Evolutionary conservation across 2,113 vertebrate genomes (phyloP).

Genomic region (Stigmatopora argus): DNA sequence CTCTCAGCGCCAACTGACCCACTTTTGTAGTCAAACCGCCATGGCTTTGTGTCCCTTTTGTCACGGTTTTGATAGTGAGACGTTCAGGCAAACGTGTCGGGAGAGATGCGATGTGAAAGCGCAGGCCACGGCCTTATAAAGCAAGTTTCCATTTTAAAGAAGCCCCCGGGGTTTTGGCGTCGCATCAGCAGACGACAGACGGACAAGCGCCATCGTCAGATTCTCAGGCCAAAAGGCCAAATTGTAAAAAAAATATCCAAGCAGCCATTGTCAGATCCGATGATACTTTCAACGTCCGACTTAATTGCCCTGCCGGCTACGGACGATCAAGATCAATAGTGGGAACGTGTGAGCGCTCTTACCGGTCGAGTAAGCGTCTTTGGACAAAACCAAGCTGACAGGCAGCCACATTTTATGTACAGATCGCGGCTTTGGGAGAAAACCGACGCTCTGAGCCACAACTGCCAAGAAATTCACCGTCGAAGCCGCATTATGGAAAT

Average conservation of each 20-base stretch:
- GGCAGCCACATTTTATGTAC: background rate
- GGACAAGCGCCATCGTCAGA: background rate
- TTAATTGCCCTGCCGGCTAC: background rate
- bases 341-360: background rate
- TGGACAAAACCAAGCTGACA: background rate
- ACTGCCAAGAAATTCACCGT: background rate
- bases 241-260: background rate
- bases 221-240: background rate
- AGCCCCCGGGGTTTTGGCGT: background rate
- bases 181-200: background rate
- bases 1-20: slow-evolving; percentile 5
- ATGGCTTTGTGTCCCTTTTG: background rate
- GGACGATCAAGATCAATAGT: background rate
- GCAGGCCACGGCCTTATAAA: background rate
- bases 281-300: background rate
- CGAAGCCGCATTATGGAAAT: background rate
- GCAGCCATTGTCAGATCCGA: background rate
- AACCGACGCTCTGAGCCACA: background rate
- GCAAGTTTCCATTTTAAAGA: background rate
- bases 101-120: background rate
- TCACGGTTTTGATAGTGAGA: slow-evolving; percentile 1
- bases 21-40: slow-evolving; percentile 13
- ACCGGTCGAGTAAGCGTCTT: background rate
- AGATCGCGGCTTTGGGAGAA: background rate
- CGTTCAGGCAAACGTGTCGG: background rate